Conservation (phyloP, 2,888 invertebrate species). For the Augochlorella aurata region DNA sequence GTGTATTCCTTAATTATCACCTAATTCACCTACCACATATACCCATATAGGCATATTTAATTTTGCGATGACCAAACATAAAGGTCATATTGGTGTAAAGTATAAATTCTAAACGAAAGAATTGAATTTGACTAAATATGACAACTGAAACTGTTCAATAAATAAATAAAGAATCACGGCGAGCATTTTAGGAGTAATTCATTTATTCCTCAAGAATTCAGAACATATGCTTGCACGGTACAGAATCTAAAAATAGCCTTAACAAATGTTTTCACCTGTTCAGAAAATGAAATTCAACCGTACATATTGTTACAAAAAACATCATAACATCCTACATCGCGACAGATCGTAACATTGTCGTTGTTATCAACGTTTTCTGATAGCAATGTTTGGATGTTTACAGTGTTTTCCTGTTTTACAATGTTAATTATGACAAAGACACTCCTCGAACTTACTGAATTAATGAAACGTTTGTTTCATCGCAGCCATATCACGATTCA, state of each 20-base stretch:
- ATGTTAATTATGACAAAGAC: conserved; percentile 24
- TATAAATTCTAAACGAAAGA: conserved; percentile 24
- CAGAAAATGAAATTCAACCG: conserved; percentile 36
- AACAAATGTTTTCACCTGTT: conserved; percentile 44
- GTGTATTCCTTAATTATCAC: background rate
- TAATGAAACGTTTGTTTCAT: conserved; percentile 57
- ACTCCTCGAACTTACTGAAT: conserved; percentile 62
- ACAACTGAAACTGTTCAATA: conserved; percentile 14
- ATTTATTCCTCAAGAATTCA: conserved; percentile 45
- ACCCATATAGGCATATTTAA: conserved; percentile 25
- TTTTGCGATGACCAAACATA: conserved; percentile 16
- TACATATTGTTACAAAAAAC: conserved; percentile 53
- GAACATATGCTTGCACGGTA: conserved; percentile 31
- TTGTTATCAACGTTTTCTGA: conserved; percentile 36
- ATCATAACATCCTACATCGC: conserved; percentile 36
- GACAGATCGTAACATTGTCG: conserved; percentile 14
- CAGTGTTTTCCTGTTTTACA: conserved; percentile 10
- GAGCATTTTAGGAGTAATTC: conserved; percentile 27
- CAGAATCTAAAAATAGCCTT: conserved; percentile 38
- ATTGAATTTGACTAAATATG: conserved; percentile 6
- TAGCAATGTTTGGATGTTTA: conserved; percentile 24
- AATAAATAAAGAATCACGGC: conserved; percentile 29
- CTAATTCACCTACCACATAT: conserved; percentile 15
- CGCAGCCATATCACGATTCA: conserved; percentile 60
- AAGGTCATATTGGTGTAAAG: conserved; percentile 22